These are phyloP conservation scores for Hemibagrus wyckioides DNA, from an alignment of 2,113 vertebrate species.

Conservation along the genomic window DNA sequence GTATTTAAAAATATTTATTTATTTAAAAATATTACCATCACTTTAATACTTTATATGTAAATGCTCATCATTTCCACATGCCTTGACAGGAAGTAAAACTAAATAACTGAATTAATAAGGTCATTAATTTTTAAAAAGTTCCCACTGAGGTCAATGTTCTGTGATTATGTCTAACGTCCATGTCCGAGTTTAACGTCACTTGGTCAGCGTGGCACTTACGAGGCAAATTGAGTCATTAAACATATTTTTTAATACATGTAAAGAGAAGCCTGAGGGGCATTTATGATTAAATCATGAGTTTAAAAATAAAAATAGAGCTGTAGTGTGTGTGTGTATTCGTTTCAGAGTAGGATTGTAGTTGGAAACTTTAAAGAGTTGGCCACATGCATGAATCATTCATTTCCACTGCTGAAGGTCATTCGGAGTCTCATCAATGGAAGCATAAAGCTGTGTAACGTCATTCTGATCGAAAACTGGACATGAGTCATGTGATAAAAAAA, in stretches of 20 bases:
- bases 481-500: neutral
- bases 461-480: neutral
- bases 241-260: neutral
- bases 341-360: neutral
- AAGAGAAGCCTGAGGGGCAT: neutral
- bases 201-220: constrained; percentile 3
- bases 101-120: neutral
- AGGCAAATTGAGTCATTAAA: constrained; percentile 8
- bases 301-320: neutral
- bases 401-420: constrained; percentile 28
- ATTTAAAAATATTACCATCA: neutral
- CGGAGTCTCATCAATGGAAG: neutral
- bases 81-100: neutral
- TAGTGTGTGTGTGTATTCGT: neutral
- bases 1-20: neutral
- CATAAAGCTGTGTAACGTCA: neutral
- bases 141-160: neutral
- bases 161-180: neutral
- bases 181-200: constrained; percentile 9
- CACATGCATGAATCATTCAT: neutral
- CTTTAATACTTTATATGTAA: neutral
- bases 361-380: neutral
- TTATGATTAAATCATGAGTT: constrained; percentile 39
- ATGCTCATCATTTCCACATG: neutral
- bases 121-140: neutral